These are phyloP conservation scores for Macquaria australasica DNA, from an alignment of 2,113 vertebrate genomes.

Conservation along the genomic window DNA sequence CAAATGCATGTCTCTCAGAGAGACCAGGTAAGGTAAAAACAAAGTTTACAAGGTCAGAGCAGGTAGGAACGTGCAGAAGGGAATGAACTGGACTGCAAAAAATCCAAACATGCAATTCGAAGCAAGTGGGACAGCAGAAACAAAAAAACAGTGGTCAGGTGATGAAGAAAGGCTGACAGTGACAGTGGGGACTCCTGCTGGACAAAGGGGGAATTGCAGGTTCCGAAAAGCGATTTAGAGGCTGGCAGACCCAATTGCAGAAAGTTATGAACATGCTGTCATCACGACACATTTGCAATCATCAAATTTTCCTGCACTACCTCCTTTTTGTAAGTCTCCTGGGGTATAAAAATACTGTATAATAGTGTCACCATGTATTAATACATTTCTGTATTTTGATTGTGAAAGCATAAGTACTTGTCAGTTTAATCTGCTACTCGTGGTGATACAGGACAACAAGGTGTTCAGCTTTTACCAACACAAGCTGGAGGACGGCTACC, in stretches of 20 bases:
- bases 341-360: neutral
- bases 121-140: neutral
- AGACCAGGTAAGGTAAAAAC: neutral
- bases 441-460: constrained; percentile 53
- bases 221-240: neutral
- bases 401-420: neutral
- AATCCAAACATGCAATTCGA: neutral
- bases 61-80: too few species aligned
- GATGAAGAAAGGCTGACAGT: neutral
- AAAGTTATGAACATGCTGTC: neutral
- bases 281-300: neutral
- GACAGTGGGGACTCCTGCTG: neutral
- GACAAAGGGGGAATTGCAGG: neutral
- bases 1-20: neutral
- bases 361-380: neutral
- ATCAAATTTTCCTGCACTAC: neutral
- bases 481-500: constrained; percentile 61
- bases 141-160: neutral
- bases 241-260: neutral
- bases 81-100: too few species aligned
- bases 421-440: neutral
- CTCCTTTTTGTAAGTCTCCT: neutral
- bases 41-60: neutral
- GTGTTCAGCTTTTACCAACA: constrained; percentile 68
- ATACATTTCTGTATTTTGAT: neutral